These are phyloP conservation scores for Sebastes oblongus DNA, from an alignment of 2,797 vertebrate species.

Conservation along the genomic window DNA sequence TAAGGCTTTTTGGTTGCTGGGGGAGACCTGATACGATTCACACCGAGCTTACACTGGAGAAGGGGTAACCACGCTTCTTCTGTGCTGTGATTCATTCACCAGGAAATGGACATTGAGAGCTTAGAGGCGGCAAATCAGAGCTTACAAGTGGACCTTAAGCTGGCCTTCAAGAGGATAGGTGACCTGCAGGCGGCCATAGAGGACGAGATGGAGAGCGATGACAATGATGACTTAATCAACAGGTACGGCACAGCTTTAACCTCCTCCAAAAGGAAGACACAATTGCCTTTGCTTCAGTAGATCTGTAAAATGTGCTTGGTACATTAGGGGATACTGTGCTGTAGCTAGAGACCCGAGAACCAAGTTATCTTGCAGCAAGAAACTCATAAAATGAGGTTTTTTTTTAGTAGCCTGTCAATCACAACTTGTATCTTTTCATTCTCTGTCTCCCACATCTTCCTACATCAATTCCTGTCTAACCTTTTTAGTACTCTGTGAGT, in stretches of 20 bases:
- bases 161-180: slow-evolving; percentile 98
- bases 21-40: slow-evolving; percentile 14
- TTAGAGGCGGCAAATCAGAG: slow-evolving; percentile 98
- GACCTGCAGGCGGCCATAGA: slow-evolving; percentile 98
- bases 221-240: slow-evolving; percentile 96
- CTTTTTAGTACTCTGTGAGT: slow-evolving; percentile 44
- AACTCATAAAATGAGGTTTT: slow-evolving; percentile 25
- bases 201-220: slow-evolving; percentile 98
- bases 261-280: neutral
- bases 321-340: neutral
- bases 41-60: neutral
- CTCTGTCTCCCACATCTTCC: slow-evolving; percentile 27
- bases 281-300: slow-evolving; percentile 9
- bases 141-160: slow-evolving; percentile 95
- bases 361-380: slow-evolving; percentile 1
- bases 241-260: slow-evolving; percentile 80
- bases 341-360: slow-evolving; percentile 8
- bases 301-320: slow-evolving; percentile 4
- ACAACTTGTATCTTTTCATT: slow-evolving; percentile 40
- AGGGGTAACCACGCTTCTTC: slow-evolving; percentile 23
- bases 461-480: slow-evolving; percentile 42
- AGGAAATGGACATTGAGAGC: slow-evolving; percentile 99
- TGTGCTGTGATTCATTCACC: slow-evolving; percentile 74
- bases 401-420: slow-evolving; percentile 61
- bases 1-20: slow-evolving; percentile 63